Evolutionary conservation across 37 sponge, comb jelly and placozoan genomes (phyloP), one percentile per base, ranked within the genome.

Genomic region (Oscarella lobularis): DNA sequence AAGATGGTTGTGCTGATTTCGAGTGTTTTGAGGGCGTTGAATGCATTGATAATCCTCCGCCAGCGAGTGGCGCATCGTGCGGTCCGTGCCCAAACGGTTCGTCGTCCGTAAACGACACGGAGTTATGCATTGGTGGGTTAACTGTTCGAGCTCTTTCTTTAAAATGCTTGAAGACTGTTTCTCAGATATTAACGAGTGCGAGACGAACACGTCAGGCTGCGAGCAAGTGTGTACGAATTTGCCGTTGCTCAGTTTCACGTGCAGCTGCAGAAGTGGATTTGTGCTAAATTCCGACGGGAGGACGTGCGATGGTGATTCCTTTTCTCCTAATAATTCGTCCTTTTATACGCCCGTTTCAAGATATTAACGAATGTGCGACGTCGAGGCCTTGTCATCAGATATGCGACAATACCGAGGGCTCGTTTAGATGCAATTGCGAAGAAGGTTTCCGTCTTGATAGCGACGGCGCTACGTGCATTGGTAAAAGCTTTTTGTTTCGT

Each of bases 1-100:
- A 72, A 14, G 78, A 87, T 84, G 88, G 84, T 1, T 87, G 88
- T 38, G 34, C 38, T 9, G 81, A 80, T 27, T 9, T 72, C 20
- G 37, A 67, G 38, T 87, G 88, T 81, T 84, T 84, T 39, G 67
- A 38, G n/a, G 84, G 84, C 31, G 77, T 76, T 1, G 39, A 71
- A 3, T 87, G 88, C 40, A 38, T 33, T 70, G 88, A 87, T 65
- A 55, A 76, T 29, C 55, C 54, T 39, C 84, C 88, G 1, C 88
- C 88, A 40, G 67, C 39, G 0, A 65, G 66, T 9, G 88, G 85
- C 1, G 77, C 77, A 14, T 55, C 37, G n/a, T 87, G 88, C 77
- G 86, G 86, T 5, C 72, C 77, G 0, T 87, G 88, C 72, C 88
- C 88, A 9, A 3, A 33, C 38, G 84, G 84, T 0, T 27, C 60